These are phyloP conservation scores for Drymodes brunneopygia DNA, from an alignment of 2,113 vertebrate genomes.

Conservation along the genomic window DNA sequence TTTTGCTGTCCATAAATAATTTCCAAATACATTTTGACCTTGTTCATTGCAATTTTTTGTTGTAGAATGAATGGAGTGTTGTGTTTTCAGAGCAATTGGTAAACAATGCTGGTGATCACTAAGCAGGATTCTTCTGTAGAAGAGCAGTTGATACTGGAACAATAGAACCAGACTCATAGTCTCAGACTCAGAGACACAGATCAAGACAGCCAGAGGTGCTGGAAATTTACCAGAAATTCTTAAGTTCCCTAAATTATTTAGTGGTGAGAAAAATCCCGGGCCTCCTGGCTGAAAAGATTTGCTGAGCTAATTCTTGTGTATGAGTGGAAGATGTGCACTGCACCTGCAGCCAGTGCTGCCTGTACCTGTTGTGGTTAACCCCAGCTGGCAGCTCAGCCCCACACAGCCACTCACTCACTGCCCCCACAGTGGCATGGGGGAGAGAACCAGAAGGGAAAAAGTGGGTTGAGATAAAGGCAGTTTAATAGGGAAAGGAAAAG, in stretches of 20 bases:
- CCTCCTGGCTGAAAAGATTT: neutral
- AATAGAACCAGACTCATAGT: neutral
- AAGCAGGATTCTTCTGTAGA: neutral
- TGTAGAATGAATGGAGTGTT: neutral
- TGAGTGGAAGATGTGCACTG: neutral
- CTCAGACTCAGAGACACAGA: neutral
- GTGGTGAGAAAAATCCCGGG: neutral
- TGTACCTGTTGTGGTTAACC: neutral
- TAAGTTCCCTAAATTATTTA: neutral
- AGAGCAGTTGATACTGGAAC: neutral
- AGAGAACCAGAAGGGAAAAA: too few species aligned
- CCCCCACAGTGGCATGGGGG: rapidly evolving
- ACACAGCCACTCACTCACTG: neutral
- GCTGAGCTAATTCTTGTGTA: neutral
- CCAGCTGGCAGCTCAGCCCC: neutral
- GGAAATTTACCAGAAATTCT: neutral
- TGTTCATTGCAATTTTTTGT: neutral
- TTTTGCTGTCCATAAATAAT: neutral
- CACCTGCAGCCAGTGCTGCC: neutral
- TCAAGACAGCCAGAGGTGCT: neutral
- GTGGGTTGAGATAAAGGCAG: neutral
- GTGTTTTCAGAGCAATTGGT: neutral
- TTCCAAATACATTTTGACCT: neutral
- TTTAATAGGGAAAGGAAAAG: neutral
- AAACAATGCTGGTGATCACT: neutral